Evolutionary conservation across 2,113 vertebrate genomes (phyloP), one percentile per base, ranked within the genome.

Genomic region (Nerophis lumbriciformis): DNA sequence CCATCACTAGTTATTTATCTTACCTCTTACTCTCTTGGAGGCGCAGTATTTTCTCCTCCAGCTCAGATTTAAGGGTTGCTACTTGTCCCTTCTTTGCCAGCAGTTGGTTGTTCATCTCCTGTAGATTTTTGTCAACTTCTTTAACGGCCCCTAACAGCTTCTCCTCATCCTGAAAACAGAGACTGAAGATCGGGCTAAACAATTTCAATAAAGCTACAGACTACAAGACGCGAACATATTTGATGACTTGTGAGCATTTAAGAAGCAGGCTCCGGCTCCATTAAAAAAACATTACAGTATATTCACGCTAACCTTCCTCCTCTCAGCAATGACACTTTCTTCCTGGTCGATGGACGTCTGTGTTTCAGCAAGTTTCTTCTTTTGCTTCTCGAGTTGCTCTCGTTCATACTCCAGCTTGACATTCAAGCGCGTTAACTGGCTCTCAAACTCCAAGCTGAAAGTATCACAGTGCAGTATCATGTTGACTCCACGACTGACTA

Each of bases 381-480:
- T 66, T 59, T 77, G 76, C 82, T 97, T 92, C 73, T 91, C 83
- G 19, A 95, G 80, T 6, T 92, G 92, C 9, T 65, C 87, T 59
- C 72, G 88, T 59, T 88, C 91, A 49, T 94, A 99, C 73, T 96
- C 94, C 10, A 95, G 72, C 66, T 94, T 93, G 66, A 87, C 3
- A 3, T 76, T 91, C 52, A 99, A 85, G 5, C 86, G 88, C 8
- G 88, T 91, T 54, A 81, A 87, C 66, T 96, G 96, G 72, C 80
- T 93, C 81, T 97, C 93, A 91, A 97, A 97, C 79, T 96, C 92
- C 68, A 95, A 83, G 63, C 97, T 99, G 81, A 65, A 59, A 42
- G 12, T 13, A 57, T 57, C 44, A 19, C 38, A 57, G 55, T 21
- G 11, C 55, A 57, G 11, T 51, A 51, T 3, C 16, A 19, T 45